phyloP scores from a whole-genome alignment of 2,797 vertebrate genomes.

The Myiotriccus ornatus region DNA sequence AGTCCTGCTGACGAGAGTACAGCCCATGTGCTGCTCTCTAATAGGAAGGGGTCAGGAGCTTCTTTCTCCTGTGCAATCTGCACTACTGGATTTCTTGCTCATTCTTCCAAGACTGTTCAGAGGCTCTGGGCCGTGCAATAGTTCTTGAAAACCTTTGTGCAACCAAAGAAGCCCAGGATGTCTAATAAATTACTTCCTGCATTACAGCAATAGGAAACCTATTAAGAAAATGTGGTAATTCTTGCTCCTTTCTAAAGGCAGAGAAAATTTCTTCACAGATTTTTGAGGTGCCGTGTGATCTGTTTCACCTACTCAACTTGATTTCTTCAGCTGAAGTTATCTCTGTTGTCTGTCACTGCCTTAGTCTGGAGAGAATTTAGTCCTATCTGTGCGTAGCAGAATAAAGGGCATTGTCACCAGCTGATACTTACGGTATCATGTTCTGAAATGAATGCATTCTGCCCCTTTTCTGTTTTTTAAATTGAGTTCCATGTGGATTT shows the following conservation, averaged over 20 bases:
- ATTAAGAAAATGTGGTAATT: not conserved
- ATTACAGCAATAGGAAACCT: not conserved
- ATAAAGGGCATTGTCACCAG: not conserved
- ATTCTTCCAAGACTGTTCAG: not conserved
- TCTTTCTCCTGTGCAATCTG: not conserved
- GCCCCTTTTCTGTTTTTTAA: not conserved
- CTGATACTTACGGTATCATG: not conserved
- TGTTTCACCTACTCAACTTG: not conserved
- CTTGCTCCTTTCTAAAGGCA: not conserved
- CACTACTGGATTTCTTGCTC: not conserved
- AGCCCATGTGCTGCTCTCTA: not conserved
- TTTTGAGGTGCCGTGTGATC: not conserved
- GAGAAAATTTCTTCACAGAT: not conserved
- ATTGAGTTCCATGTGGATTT: not conserved
- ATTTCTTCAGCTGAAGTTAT: not conserved
- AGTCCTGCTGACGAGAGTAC: fast-evolving
- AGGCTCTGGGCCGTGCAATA: not conserved
- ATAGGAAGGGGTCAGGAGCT: not conserved
- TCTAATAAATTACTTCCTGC: not conserved
- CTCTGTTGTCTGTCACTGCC: not conserved
- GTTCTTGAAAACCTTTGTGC: not conserved
- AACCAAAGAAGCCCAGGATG: not conserved
- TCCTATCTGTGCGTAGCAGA: not conserved
- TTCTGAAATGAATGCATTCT: not conserved
- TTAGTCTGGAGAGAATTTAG: not conserved